phyloP scores from a whole-genome alignment of 2,888 invertebrate species.

The Sinopyrophorus schimmeli region DNA sequence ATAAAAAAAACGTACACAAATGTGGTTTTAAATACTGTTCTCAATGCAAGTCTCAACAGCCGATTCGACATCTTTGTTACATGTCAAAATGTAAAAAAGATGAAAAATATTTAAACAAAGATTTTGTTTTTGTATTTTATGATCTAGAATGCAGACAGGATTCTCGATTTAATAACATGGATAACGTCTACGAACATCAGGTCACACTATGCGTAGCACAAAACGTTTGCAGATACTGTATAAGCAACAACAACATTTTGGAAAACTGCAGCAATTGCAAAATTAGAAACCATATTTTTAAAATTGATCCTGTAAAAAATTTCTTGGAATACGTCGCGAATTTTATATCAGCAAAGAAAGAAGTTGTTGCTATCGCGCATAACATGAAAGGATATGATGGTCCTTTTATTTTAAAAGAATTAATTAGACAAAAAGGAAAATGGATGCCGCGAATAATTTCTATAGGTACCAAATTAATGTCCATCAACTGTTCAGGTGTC shows the following conservation, averaged over 20 bases:
- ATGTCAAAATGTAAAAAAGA: not conserved
- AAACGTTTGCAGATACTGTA: not conserved
- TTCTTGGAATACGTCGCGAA: not conserved
- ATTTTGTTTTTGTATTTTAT: constrained; percentile 7
- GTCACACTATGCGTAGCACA: not conserved
- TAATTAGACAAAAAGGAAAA: not conserved
- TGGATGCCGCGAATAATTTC: constrained; percentile 9
- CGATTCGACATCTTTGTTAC: constrained; percentile 3
- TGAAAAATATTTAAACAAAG: too few relatives aligned
- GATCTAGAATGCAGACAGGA: constrained; percentile 7
- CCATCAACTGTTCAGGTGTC: not conserved
- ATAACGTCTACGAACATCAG: not conserved
- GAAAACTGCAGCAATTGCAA: not conserved
- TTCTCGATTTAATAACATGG: not conserved
- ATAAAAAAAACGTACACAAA: too few relatives aligned
- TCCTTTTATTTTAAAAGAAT: not conserved
- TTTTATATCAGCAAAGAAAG: too few relatives aligned
- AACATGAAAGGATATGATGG: constrained; percentile 10
- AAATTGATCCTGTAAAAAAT: too few relatives aligned
- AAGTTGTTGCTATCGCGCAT: constrained; percentile 6
- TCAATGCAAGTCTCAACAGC: not conserved
- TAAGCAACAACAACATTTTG: not conserved
- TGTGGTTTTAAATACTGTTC: not conserved
- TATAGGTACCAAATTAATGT: constrained; percentile 8
- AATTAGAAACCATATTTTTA: not conserved